These are phyloP conservation scores for Galeruca laticollis DNA, from an alignment of 2,888 invertebrate species.

Conservation along the genomic window DNA sequence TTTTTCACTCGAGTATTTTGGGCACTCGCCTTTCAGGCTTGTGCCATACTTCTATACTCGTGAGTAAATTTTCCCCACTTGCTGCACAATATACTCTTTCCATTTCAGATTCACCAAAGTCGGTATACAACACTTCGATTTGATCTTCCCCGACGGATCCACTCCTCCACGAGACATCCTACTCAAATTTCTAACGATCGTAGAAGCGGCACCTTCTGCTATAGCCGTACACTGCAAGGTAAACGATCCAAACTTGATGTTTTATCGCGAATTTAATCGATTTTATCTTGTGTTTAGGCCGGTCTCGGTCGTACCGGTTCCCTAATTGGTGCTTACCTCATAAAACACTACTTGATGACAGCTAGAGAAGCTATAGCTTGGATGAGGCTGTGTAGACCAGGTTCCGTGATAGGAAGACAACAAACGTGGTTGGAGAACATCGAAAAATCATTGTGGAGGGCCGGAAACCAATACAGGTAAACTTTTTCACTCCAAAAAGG, in stretches of 20 bases:
- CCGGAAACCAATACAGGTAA: slow-evolving; percentile 72
- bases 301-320: slow-evolving; percentile 92
- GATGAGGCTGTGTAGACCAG: slow-evolving; percentile 89
- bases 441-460: slow-evolving; percentile 67
- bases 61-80: too few species aligned
- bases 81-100: too few species aligned
- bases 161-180: slow-evolving; percentile 85
- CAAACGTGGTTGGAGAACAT: slow-evolving; percentile 77
- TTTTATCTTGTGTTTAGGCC: slow-evolving; percentile 69
- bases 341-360: slow-evolving; percentile 85
- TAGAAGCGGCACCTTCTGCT: slow-evolving; percentile 81
- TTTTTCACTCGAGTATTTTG: too few species aligned
- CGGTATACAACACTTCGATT: slow-evolving; percentile 87
- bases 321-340: slow-evolving; percentile 88
- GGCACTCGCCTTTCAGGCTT: too few species aligned
- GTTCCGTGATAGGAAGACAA: slow-evolving; percentile 89
- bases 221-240: slow-evolving; percentile 94
- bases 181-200: slow-evolving; percentile 82
- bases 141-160: slow-evolving; percentile 91
- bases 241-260: slow-evolving; percentile 44
- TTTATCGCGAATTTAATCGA: too few species aligned
- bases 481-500: background rate
- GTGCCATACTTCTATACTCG: too few species aligned
- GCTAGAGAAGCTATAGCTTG: slow-evolving; percentile 89
- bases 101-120: slow-evolving; percentile 72